A percentile compares a stretch with the other conserved stretches of the same genome.
Evolutionary conservation across 2,113 vertebrate species (phyloP).

Genomic region (Lagopus muta): DNA sequence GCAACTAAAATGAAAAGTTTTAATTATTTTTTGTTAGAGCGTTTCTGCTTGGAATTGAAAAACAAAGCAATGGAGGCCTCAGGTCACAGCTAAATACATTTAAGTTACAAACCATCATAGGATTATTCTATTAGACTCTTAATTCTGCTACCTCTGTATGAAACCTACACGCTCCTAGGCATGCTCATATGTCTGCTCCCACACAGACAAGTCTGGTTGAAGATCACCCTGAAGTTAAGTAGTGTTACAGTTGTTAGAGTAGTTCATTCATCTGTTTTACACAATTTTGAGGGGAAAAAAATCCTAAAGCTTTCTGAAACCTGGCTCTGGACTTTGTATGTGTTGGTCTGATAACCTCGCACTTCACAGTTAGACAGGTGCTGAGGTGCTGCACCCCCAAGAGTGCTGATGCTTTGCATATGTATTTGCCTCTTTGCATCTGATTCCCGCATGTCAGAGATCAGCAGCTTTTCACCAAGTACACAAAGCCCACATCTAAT

Average conservation of each 20-base stretch:
- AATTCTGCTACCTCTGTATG: not conserved
- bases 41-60: not conserved
- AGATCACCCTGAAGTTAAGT: not conserved
- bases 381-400: not conserved
- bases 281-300: not conserved
- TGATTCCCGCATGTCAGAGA: not conserved
- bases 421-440: not conserved
- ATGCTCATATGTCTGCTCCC: not conserved
- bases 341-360: not conserved
- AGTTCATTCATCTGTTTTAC: not conserved
- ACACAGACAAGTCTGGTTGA: not conserved
- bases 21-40: not conserved
- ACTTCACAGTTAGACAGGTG: not conserved
- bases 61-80: not conserved
- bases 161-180: not conserved
- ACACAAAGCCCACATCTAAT: not conserved
- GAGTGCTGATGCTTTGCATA: not conserved
- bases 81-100: not conserved
- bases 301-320: not conserved
- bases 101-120: not conserved
- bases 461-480: not conserved
- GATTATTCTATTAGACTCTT: not conserved
- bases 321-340: not conserved
- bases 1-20: not conserved
- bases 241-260: not conserved